Conservation (phyloP, 2,113 vertebrate genomes). For the Trogon surrucura region DNA sequence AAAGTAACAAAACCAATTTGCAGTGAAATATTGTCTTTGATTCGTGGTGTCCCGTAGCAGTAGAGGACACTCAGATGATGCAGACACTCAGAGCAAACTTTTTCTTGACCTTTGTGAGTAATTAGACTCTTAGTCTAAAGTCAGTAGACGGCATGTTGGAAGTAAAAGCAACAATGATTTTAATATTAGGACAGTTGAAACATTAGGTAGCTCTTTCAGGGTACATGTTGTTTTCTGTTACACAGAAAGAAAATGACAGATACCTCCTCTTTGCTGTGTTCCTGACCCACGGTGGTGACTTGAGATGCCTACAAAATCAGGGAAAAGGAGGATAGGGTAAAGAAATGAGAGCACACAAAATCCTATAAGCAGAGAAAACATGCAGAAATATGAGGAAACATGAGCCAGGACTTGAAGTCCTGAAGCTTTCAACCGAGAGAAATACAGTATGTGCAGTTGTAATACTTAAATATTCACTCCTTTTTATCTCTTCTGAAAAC, state of each 20-base stretch:
- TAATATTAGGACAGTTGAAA: background rate
- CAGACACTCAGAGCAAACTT: background rate
- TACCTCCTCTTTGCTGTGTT: background rate
- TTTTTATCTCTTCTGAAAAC: slow-evolving; percentile 65
- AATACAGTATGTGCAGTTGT: background rate
- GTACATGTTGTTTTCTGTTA: background rate
- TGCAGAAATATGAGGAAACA: background rate
- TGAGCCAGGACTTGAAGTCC: slow-evolving; percentile 7
- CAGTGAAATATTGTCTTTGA: background rate
- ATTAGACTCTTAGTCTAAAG: background rate
- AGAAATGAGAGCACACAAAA: slow-evolving; percentile 7
- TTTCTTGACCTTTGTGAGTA: background rate
- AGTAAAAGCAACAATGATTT: background rate
- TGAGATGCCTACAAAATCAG: background rate
- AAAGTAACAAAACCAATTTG: background rate
- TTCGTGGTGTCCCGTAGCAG: background rate
- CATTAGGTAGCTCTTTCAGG: background rate
- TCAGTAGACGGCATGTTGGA: background rate
- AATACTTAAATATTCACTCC: slow-evolving; percentile 32
- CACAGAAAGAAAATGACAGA: background rate
- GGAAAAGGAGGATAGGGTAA: background rate
- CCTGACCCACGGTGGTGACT: background rate
- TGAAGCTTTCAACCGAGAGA: slow-evolving; percentile 8
- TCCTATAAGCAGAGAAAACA: background rate
- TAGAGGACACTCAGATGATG: background rate